Evolutionary conservation across 2,888 invertebrate genomes (phyloP).

Genomic region (Arge pagana): DNA sequence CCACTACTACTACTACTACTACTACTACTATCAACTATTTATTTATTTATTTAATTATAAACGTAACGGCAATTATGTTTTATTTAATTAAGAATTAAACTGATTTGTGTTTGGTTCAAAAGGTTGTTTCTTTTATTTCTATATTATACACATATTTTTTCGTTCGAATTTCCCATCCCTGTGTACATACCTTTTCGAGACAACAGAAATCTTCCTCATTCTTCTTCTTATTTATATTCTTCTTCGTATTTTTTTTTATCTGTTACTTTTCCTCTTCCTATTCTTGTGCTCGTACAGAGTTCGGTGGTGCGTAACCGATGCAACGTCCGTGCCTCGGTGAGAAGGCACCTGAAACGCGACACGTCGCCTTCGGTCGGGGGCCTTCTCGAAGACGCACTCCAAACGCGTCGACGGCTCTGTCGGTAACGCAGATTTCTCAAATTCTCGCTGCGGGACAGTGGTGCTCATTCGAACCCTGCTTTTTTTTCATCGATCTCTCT

Average conservation of each 20-base stretch:
- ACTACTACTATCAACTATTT: constrained; percentile 48
- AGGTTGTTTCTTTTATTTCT: constrained; percentile 53
- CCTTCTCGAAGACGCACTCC: too few relatives aligned
- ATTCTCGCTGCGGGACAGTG: too few relatives aligned
- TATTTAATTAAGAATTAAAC: constrained; percentile 59
- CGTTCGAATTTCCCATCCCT: constrained; percentile 24
- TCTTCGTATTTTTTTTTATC: not conserved
- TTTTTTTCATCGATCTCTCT: too few relatives aligned
- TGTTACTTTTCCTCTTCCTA: not conserved
- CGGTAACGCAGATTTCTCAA: too few relatives aligned
- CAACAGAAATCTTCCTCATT: not conserved
- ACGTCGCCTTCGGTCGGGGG: too few relatives aligned
- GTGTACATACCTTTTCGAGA: not conserved
- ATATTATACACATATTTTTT: constrained; percentile 46
- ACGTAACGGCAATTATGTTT: constrained; percentile 57
- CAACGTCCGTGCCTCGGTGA: too few relatives aligned
- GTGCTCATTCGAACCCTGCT: too few relatives aligned
- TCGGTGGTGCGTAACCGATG: too few relatives aligned
- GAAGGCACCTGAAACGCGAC: too few relatives aligned
- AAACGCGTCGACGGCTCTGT: too few relatives aligned
- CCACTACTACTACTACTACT: constrained; percentile 39
- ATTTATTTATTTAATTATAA: constrained; percentile 57
- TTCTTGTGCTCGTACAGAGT: too few relatives aligned
- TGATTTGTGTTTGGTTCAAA: constrained; percentile 58
- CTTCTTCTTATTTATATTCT: not conserved